phyloP scores from a whole-genome alignment of 2,797 vertebrate genomes.

The Bothrops alternatus region DNA sequence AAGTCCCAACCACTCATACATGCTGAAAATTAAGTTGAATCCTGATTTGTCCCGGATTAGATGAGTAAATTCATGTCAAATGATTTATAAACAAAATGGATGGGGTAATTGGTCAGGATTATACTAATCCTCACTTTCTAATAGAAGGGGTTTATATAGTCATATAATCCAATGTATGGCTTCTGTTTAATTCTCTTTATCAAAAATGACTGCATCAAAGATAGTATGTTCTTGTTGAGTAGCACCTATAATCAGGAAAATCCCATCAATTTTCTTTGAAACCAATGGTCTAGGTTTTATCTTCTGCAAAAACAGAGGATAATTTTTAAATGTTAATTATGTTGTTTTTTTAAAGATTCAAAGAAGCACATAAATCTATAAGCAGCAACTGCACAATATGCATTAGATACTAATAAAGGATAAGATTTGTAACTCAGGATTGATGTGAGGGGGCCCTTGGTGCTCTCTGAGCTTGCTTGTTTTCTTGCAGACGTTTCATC shows the following conservation, averaged over 20 bases:
- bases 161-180: neutral
- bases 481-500: neutral
- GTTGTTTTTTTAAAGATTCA: neutral
- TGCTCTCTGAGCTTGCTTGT: neutral
- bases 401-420: neutral
- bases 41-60: neutral
- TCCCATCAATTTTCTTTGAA: neutral
- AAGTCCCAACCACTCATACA: neutral
- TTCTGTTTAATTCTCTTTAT: neutral
- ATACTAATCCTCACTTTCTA: neutral
- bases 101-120: neutral
- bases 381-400: neutral
- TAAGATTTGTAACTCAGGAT: neutral
- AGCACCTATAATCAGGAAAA: neutral
- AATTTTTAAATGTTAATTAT: neutral
- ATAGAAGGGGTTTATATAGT: neutral
- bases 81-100: neutral
- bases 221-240: neutral
- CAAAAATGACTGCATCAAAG: neutral
- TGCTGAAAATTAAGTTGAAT: neutral
- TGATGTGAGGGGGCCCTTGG: neutral
- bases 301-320: neutral
- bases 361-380: neutral
- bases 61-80: neutral
- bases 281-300: neutral